These are phyloP conservation scores for Burhinus oedicnemus DNA, from an alignment of 2,113 vertebrate species.

Conservation along the genomic window DNA sequence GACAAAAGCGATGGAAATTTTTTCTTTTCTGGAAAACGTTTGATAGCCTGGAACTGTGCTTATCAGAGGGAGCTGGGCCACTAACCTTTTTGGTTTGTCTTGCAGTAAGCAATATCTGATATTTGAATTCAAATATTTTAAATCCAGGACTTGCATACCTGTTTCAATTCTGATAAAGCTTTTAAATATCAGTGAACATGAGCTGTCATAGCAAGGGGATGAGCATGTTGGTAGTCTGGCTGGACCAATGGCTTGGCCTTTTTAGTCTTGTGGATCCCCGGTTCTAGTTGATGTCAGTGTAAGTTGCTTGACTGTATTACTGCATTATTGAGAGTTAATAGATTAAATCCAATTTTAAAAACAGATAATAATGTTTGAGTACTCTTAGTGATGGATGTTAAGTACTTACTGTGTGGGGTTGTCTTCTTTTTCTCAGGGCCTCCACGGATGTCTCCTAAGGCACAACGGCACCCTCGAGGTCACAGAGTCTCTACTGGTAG, in stretches of 20 bases:
- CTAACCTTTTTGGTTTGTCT: neutral
- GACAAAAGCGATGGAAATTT: neutral
- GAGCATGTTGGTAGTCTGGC: neutral
- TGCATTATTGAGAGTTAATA: neutral
- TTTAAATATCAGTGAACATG: neutral
- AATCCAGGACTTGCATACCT: neutral
- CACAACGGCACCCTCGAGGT: constrained; percentile 93
- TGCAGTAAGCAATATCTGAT: neutral
- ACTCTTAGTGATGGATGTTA: neutral
- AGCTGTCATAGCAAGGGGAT: neutral
- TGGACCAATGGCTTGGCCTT: neutral
- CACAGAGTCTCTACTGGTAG: constrained; percentile 91
- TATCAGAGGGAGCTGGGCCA: neutral
- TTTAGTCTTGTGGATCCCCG: neutral
- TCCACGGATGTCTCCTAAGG: constrained; percentile 98
- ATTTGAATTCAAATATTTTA: neutral
- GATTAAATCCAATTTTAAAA: neutral
- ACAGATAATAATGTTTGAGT: neutral
- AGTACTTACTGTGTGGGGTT: constrained; percentile 63
- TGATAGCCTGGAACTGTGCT: neutral
- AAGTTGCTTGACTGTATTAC: neutral
- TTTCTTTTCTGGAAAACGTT: neutral
- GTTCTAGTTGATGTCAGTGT: neutral
- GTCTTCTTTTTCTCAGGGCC: constrained; percentile 83
- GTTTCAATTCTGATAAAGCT: neutral